Evolutionary conservation across 2,113 vertebrate species (phyloP).

Genomic region (Chinchilla lanigera): DNA sequence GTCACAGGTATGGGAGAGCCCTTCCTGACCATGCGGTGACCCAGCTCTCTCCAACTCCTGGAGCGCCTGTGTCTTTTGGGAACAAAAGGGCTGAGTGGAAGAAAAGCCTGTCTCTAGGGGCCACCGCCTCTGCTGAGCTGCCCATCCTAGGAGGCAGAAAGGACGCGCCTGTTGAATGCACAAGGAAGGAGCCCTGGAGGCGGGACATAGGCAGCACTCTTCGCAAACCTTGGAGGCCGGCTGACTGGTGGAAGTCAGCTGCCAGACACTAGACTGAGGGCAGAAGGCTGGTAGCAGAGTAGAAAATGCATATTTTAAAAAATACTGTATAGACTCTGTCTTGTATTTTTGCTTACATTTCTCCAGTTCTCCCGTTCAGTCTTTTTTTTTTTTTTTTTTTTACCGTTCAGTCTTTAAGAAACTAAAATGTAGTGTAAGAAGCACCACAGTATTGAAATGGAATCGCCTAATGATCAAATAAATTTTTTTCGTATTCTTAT

Average conservation of each 20-base stretch:
- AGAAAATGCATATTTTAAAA: neutral
- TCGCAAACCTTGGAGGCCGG: neutral
- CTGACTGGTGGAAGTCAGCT: neutral
- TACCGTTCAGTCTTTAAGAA: constrained; percentile 14
- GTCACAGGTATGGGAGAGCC: neutral
- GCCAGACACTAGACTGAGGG: neutral
- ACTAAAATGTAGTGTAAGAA: neutral
- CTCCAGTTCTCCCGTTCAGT: neutral
- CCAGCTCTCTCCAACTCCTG: neutral
- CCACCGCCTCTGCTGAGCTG: neutral
- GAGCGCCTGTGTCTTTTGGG: neutral
- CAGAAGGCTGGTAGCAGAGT: neutral
- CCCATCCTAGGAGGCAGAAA: neutral
- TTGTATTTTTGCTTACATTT: neutral
- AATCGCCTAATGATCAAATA: neutral
- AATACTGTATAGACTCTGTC: neutral
- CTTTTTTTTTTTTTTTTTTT: neutral
- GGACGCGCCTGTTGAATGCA: neutral
- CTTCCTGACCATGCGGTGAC: neutral
- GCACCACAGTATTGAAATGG: neutral
- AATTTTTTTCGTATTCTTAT: neutral
- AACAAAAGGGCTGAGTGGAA: neutral
- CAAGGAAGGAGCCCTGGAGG: neutral
- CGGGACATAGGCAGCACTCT: neutral
- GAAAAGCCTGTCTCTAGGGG: neutral